phyloP scores from a whole-genome alignment of 1,140 invertebrate species.

The Hesperophylax magnus region DNA sequence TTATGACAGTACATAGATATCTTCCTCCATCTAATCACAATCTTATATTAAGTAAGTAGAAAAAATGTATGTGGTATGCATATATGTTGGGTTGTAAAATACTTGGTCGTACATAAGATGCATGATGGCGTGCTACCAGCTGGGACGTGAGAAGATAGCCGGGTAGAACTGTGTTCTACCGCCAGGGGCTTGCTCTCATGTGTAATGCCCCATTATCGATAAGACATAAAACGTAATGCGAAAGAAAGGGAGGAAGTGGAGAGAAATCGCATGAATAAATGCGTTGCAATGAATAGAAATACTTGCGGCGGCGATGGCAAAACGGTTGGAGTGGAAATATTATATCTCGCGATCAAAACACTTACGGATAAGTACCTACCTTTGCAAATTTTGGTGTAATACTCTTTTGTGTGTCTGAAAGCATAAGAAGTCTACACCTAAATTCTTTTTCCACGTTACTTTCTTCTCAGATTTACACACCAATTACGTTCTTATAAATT shows the following conservation, averaged over 20 bases:
- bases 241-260: background rate
- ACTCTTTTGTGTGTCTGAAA: too few species aligned
- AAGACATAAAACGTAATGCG: slow-evolving; percentile 23
- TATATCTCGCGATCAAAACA: too few species aligned
- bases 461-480: too few species aligned
- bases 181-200: background rate
- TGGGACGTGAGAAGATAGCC: background rate
- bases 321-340: background rate
- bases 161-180: background rate
- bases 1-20: too few species aligned
- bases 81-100: background rate
- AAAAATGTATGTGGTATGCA: background rate
- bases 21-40: too few species aligned
- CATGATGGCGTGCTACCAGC: background rate
- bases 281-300: background rate
- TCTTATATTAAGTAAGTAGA: too few species aligned
- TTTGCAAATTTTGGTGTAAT: too few species aligned
- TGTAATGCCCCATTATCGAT: slow-evolving; percentile 24
- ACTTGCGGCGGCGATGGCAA: background rate
- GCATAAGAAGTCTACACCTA: too few species aligned
- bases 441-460: too few species aligned
- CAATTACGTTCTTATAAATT: too few species aligned
- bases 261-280: slow-evolving; percentile 35
- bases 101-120: background rate
- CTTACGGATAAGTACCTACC: too few species aligned